Evolutionary conservation across 2,797 vertebrate species (phyloP).

Genomic region (Rhinatrema bivittatum): DNA sequence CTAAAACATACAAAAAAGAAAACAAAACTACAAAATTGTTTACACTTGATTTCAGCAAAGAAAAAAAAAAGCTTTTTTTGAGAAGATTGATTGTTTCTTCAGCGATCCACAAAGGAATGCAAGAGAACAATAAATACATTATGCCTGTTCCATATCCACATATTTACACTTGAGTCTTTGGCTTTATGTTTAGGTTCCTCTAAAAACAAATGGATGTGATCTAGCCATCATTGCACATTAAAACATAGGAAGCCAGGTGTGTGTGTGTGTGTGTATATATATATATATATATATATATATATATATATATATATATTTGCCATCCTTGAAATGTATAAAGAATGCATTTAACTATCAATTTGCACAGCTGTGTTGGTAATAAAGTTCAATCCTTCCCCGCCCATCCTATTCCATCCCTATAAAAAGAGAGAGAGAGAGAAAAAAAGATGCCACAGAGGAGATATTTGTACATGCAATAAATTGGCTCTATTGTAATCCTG

Average conservation of each 20-base stretch:
- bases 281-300: conserved; percentile 58
- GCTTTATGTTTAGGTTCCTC: conserved; percentile 92
- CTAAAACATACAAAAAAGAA: conserved; percentile 84
- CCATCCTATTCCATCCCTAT: too few relatives aligned
- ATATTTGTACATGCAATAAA: conserved; percentile 67
- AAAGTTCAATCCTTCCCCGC: conserved; percentile 41
- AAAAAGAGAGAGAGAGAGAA: conserved; percentile 22
- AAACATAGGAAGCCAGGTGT: conserved; percentile 64
- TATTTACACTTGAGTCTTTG: conserved; percentile 99
- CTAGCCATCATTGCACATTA: conserved; percentile 83
- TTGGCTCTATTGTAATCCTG: conserved; percentile 39
- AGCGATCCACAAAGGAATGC: conserved; percentile 87
- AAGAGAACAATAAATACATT: conserved; percentile 99
- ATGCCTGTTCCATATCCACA: conserved; percentile 98
- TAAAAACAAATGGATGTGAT: conserved; percentile 71
- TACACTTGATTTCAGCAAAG: conserved; percentile 73
- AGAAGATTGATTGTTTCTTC: conserved; percentile 74
- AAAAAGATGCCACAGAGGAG: conserved; percentile 44
- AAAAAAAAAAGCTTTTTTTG: conserved; percentile 65
- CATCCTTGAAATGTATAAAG: conserved; percentile 58
- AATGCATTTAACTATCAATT: conserved; percentile 49
- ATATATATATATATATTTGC: conserved; percentile 66
- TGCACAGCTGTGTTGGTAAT: conserved; percentile 47
- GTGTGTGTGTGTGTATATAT: too few relatives aligned
- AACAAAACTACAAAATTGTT: conserved; percentile 81